Percentiles rank a stretch among this genome's conserved stretches.
Evolutionary conservation across 2,888 invertebrate genomes (phyloP).

Genomic region (Dryococelus australis): DNA sequence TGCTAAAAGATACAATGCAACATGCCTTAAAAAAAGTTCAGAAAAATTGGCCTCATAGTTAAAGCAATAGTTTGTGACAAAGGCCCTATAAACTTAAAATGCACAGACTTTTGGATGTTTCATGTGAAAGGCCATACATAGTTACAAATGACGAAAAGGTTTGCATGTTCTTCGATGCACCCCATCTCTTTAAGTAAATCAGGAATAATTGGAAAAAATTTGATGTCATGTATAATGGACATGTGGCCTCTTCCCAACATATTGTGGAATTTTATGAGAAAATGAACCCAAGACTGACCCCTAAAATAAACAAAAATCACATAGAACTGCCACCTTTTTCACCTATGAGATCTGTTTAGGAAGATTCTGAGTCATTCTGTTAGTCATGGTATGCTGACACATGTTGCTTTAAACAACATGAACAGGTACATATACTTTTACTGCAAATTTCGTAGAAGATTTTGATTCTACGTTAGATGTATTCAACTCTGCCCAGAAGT

Average conservation of each 20-base stretch:
- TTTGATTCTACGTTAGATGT: constrained; percentile 29
- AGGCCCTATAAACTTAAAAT: background rate
- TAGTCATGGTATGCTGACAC: background rate
- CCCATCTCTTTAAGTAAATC: constrained; percentile 35
- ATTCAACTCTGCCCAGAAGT: constrained; percentile 27
- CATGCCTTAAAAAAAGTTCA: background rate
- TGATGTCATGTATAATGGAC: constrained; percentile 23
- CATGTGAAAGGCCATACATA: background rate
- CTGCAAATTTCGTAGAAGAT: background rate
- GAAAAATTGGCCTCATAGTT: background rate
- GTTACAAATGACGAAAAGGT: background rate
- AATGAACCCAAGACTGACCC: constrained; percentile 32
- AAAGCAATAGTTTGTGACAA: background rate
- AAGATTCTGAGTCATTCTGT: too few species aligned
- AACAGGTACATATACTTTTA: background rate
- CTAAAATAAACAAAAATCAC: constrained; percentile 32
- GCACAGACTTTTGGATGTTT: background rate
- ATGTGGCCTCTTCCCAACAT: background rate
- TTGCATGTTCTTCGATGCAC: background rate
- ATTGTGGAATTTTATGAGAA: constrained; percentile 33
- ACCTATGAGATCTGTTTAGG: too few species aligned
- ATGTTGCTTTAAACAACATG: background rate
- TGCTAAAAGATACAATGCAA: background rate
- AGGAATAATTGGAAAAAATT: constrained; percentile 35
- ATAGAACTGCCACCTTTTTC: too few species aligned